Evolutionary conservation across 2,113 vertebrate species (phyloP), one percentile per base, ranked within the genome.

Genomic region (Poicephalus meyeri): DNA sequence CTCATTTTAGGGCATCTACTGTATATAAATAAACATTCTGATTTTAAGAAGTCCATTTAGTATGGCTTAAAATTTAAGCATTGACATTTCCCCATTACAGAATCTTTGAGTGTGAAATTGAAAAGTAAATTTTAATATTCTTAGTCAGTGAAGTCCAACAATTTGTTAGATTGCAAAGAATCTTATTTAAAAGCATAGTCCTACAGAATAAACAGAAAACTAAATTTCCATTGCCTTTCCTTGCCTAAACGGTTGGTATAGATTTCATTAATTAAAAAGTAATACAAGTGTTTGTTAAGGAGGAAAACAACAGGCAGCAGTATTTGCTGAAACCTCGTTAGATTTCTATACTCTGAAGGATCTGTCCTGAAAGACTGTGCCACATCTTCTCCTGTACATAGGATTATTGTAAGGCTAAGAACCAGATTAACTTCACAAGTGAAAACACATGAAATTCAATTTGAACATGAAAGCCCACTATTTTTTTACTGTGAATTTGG

Each of bases 91-190:
- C 74, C 21, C 86, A 94, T 92, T 97, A 94, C 73, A 86, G 89
- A 97, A 97, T 80, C 93, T 96, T 92, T 95, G 82, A 93, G 85
- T 96, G 95, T 96, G 95, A 97, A 97, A 97, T 88, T 97, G 91
- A 91, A 97, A 97, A 97, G 92, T 81, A 89, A 69, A 97, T 96
- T 96, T 96, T 95, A 94, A 92, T 95, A 91, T 93, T 93, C 82
- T 93, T 72, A 73, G 44, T 92, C 86, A 93, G 46, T 39, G 39
- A 93, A 92, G 88, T 94, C 79, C 60, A 94, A 81, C 49, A 87
- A 80, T 89, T 92, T 63, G 23, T 85, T 93, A 79, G 61, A 78
- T 52, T 88, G 80, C 84, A 70, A 61, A 85, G 74, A 93, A 80
- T 70, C 50, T 97, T 93, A 80, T 74, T 96, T 94, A 79, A 88